These are phyloP conservation scores for Gryon sp. DNA, from an alignment of 1,140 invertebrate species.

Conservation along the genomic window DNA sequence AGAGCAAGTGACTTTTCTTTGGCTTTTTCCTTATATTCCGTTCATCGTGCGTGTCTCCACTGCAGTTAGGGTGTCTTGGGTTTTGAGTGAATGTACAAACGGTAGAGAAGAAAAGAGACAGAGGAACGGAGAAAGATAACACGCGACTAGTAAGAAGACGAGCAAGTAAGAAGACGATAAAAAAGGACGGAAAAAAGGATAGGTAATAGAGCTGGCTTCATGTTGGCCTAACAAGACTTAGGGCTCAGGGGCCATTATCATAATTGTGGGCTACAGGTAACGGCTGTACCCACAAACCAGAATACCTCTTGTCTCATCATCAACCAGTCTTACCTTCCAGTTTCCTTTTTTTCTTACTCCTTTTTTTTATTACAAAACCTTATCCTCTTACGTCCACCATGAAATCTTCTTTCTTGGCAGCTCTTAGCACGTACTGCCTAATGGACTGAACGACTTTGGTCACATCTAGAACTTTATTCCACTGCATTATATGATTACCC, in stretches of 20 bases:
- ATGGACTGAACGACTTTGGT: conserved; percentile 52
- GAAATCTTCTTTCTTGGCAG: conserved; percentile 54
- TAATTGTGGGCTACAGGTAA: conserved; percentile 79
- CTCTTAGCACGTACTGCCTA: conserved; percentile 59
- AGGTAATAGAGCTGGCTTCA: conserved; percentile 74
- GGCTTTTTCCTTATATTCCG: conserved; percentile 24
- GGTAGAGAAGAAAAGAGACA: conserved; percentile 9
- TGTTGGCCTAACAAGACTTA: conserved; percentile 78
- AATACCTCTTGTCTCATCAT: conserved; percentile 78
- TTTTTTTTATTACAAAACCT: conserved; percentile 47
- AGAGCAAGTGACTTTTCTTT: conserved; percentile 28
- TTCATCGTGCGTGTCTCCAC: conserved; percentile 30
- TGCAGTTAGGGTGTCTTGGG: conserved; percentile 7
- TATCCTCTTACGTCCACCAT: conserved; percentile 64
- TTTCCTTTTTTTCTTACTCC: conserved; percentile 43
- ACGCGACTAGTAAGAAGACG: conserved; percentile 10
- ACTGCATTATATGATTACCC: conserved; percentile 40
- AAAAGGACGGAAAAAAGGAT: conserved; percentile 71
- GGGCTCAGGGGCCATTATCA: conserved; percentile 77
- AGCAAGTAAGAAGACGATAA: conserved; percentile 21
- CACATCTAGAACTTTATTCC: conserved; percentile 51
- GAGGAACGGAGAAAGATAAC: conserved; percentile 30
- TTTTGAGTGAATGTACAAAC: conserved; percentile 34
- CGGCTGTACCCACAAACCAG: conserved; percentile 79
- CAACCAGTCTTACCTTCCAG: conserved; percentile 65